phyloP scores from a whole-genome alignment of 2,797 vertebrate genomes.

The Taeniopygia guttata region DNA sequence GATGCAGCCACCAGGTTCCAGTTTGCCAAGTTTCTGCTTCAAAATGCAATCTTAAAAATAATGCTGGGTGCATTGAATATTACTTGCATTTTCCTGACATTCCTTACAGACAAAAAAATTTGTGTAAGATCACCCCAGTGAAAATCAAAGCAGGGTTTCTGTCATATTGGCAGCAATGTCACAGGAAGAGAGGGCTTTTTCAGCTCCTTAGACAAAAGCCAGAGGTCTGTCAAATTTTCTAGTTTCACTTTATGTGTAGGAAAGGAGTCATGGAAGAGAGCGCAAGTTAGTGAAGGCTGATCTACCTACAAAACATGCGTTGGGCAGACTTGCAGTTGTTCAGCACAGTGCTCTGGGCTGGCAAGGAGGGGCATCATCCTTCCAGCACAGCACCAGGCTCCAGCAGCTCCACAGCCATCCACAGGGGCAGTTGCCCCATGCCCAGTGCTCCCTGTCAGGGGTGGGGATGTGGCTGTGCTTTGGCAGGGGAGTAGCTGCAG shows the following conservation, averaged over 20 bases:
- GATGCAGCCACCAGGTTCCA: background rate
- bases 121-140: background rate
- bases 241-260: background rate
- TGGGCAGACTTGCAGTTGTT: accelerated
- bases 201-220: background rate
- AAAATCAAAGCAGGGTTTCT: background rate
- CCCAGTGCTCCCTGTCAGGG: background rate
- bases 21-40: background rate
- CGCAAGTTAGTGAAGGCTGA: background rate
- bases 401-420: background rate
- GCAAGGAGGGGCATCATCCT: background rate
- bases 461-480: background rate
- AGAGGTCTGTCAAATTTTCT: background rate
- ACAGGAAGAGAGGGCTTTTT: background rate
- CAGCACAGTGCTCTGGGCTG: background rate
- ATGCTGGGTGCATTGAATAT: background rate
- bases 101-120: background rate
- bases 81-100: background rate
- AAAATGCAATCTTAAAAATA: background rate
- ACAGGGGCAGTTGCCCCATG: background rate
- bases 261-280: background rate
- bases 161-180: background rate
- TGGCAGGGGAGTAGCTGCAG: background rate
- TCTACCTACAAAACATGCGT: background rate
- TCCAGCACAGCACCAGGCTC: background rate